Evolutionary conservation across 30 jellyfish, hydroid and myxozoan genomes (phyloP).

Genomic region (Pelagia noctiluca): DNA sequence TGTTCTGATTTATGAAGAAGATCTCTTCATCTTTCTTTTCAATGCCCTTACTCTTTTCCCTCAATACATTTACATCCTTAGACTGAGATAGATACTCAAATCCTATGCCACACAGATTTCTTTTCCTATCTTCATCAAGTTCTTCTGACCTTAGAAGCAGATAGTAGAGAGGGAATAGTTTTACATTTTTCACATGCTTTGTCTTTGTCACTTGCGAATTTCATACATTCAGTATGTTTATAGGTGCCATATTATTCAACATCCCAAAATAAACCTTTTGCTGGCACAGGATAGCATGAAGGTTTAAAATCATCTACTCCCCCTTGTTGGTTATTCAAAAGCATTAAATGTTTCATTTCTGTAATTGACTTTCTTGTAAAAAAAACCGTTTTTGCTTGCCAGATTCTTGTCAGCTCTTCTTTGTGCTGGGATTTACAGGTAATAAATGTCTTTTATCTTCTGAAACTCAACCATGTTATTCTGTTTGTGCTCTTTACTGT

Average conservation of each 20-base stretch:
- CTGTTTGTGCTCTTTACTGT: conserved; percentile 6
- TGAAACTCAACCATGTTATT: not conserved
- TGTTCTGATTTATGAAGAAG: conserved; percentile 1
- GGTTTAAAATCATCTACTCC: not conserved
- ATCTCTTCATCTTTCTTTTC: conserved; percentile 11
- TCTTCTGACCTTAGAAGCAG: not conserved
- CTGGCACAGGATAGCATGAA: conserved; percentile 13
- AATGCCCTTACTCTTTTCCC: conserved; percentile 17
- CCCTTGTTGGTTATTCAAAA: not conserved
- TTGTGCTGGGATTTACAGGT: not conserved
- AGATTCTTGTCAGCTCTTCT: not conserved
- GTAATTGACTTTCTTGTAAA: not conserved
- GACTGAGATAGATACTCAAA: not conserved
- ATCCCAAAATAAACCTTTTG: not conserved
- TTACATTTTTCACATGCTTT: not conserved
- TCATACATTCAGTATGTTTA: not conserved
- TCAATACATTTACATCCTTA: conserved; percentile 1
- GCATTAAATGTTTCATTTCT: not conserved
- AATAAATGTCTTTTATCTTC: not conserved
- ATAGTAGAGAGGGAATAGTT: not conserved
- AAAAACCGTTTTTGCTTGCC: not conserved
- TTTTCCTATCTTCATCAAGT: not conserved
- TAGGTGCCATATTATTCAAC: not conserved
- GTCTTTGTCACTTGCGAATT: not conserved
- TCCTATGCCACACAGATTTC: not conserved